Conservation (phyloP, 2,888 invertebrate genomes). For the Meliscaeva auricollis region DNA sequence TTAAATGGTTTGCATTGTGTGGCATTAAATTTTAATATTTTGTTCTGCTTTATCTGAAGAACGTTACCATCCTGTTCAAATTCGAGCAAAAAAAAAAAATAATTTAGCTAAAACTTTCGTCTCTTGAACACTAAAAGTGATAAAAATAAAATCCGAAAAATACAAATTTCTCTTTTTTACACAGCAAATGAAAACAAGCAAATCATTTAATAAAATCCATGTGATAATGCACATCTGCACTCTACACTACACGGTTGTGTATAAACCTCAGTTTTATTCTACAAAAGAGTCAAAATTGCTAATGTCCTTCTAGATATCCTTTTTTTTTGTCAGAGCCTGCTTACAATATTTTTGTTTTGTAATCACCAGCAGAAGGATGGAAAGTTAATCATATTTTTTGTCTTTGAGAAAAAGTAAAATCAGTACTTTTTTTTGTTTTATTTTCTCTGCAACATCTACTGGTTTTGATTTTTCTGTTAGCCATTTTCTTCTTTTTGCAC, state of each 20-base stretch:
- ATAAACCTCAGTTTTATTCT: neutral
- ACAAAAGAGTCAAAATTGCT: neutral
- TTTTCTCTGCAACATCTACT: neutral
- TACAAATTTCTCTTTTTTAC: too few relatives aligned
- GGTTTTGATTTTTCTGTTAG: constrained; percentile 5
- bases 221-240: neutral
- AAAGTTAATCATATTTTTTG: constrained; percentile 71
- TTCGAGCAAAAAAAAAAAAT: too few relatives aligned
- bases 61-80: too few relatives aligned
- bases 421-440: constrained; percentile 8
- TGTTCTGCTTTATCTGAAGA: neutral
- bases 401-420: constrained; percentile 51
- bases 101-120: too few relatives aligned
- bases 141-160: too few relatives aligned
- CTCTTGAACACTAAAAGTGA: too few relatives aligned
- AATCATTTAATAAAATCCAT: neutral
- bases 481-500: constrained; percentile 37
- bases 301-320: neutral
- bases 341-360: constrained; percentile 29
- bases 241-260: neutral
- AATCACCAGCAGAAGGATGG: constrained; percentile 71
- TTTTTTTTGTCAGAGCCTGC: neutral
- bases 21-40: neutral
- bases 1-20: neutral
- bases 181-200: too few relatives aligned